Evolutionary conservation across 2,888 invertebrate genomes (phyloP), one percentile per base, ranked within the genome.

Genomic region (Euplagia quadripunctaria): DNA sequence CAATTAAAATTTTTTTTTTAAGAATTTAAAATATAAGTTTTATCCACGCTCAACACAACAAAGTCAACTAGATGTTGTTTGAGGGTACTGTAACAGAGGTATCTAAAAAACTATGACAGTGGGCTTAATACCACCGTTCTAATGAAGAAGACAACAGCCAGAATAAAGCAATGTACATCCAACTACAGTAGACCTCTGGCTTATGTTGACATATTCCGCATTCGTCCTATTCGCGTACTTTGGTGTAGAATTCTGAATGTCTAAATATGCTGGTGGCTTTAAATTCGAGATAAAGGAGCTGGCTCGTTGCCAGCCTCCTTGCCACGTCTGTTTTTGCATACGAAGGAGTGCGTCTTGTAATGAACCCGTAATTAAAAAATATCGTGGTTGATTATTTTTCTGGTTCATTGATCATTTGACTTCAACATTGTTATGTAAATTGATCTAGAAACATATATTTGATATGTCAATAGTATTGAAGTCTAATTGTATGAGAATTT

Each of bases 261-360:
- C 92, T 84, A 73, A 70, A 75, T 86, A 89, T 78, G 81, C 82
- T 91, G 92, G 93, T 77, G 85, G 86, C 87, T 89, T 86, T 78
- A 88, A 90, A 89, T 91, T 88, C 82, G 85, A 89, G 87, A 92
- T 89, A 86, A 87, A 86, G 80, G 83, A 79, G 80, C 84, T 94
- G 94, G 94, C 93, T 58, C 73, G 42, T 42, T 76, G 92, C 94
- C 94, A 94, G 81, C 78, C 81, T 88, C 88, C 91, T 89, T 88
- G 85, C 87, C 83, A 84, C 84, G 86, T 85, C 86, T 87, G 82
- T 86, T 84, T 90, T 88, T 87, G 83, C 85, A 83, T 85, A 77
- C 77, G 85, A 76, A 83, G 82, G 83, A 78, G 77, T 76, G 68
- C 67, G 73, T 70, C 77, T 79, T 76, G 78, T 75, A 74, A 76